Base-by-base conservation (phyloP, 2,113 vertebrate genomes). In the Castor canadensis region DNA sequence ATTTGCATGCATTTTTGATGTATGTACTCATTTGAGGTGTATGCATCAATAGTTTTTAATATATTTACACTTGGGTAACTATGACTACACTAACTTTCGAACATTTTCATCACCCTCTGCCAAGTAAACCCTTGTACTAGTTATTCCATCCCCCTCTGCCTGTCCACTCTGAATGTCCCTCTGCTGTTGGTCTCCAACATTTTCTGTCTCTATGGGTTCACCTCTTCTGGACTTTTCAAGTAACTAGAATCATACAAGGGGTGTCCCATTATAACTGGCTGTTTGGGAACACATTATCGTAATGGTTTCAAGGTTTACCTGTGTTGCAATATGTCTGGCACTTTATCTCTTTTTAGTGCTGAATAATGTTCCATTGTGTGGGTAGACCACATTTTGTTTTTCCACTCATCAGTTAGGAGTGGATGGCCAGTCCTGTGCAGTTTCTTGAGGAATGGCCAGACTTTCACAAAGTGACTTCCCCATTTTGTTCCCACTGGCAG, bases 251-350 rank as follows among this genome's bases (percentile, higher is more conserved):
- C n/a, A 30, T 16, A 43, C 13, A n/a, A 5, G 24, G 66, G 28
- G 10, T 62, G 54, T 30, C 64, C 26, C 52, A 26, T 45, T 52
- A 66, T 64, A 17, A 40, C 28, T 20, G 26, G 20, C 26, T 56
- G 13, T 79, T 32, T 67, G 20, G 38, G 45, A 67, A 40, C 12
- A 52, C 3, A 9, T 45, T 49, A 17, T n/a, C 22, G 30, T 58
- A 13, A 6, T 35, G 7, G 28, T 71, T 60, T 49, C 45, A 30
- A 52, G 45, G 35, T 13, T 89, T 76, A 26, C 32, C 17, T 45
- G 26, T 47, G 13, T 19, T 40, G 43, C 9, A 9, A 15, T 2
- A 0, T 26, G 8, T 32, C 75, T 28, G 16, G 8, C 1, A 6
- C 13, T 38, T 20, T 17, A 16, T 49, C 58, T 7, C 66, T 54